Evolutionary conservation across 1,140 invertebrate genomes (phyloP).

Genomic region (Magallana ariakensis): DNA sequence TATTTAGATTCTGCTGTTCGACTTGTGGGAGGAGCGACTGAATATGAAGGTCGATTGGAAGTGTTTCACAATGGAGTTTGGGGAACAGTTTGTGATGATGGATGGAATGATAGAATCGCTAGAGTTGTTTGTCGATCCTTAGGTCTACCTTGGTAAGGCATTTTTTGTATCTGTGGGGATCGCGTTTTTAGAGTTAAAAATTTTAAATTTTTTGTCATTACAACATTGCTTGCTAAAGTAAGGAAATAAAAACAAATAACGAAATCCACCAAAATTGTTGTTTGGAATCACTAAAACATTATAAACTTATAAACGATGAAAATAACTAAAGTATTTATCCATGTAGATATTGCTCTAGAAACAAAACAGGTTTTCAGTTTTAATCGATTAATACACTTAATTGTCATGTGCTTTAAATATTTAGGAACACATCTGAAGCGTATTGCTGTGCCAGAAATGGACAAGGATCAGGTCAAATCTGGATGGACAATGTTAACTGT

Average conservation of each 20-base stretch:
- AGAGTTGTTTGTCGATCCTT: not conserved
- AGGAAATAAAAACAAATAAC: no score
- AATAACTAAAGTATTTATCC: not conserved
- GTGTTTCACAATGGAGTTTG: not conserved
- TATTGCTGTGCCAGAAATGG: not conserved
- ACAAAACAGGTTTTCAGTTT: no score
- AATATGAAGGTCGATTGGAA: not conserved
- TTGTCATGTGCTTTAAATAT: not conserved
- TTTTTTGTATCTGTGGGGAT: not conserved
- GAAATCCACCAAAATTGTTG: no score
- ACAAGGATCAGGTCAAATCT: not conserved
- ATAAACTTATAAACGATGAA: not conserved
- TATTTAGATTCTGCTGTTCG: not conserved
- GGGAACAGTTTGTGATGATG: conserved; percentile 5
- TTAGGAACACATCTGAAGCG: not conserved
- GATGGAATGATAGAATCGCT: not conserved
- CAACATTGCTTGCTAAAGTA: no score
- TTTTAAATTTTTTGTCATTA: no score
- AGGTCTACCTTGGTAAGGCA: not conserved
- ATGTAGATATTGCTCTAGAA: not conserved
- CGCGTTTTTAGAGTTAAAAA: no score
- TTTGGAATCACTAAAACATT: no score
- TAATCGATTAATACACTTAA: not conserved
- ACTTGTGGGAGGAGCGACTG: not conserved
- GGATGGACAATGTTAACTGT: not conserved